Percentiles rank a stretch among this genome's conserved stretches.
Evolutionary conservation across 2,888 invertebrate genomes (phyloP).

Genomic region (Tillus elongatus): DNA sequence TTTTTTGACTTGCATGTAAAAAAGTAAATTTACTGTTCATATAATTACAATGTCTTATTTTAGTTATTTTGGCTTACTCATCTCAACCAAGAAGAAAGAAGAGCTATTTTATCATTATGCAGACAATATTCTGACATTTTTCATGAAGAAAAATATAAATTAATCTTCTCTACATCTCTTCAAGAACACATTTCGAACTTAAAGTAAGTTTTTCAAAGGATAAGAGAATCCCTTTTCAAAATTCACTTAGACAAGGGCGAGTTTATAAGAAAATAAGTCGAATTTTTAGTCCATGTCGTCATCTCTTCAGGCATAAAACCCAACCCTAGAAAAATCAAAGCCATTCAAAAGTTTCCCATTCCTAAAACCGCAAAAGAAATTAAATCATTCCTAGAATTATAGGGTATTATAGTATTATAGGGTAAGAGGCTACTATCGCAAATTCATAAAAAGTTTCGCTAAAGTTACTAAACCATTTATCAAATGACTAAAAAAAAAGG

Average conservation of each 20-base stretch:
- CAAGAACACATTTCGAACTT: too few relatives aligned
- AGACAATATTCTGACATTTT: too few relatives aligned
- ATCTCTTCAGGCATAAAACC: conserved; percentile 11
- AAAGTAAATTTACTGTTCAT: too few relatives aligned
- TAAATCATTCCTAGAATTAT: conserved; percentile 10
- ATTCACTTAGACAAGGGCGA: conserved; percentile 21
- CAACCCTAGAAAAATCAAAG: conserved; percentile 13
- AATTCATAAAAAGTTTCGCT: conserved; percentile 14
- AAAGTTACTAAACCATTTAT: conserved; percentile 17
- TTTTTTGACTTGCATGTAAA: too few relatives aligned
- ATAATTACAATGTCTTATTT: too few relatives aligned
- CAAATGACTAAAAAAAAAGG: conserved; percentile 15
- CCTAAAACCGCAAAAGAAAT: conserved; percentile 14
- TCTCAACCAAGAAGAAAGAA: too few relatives aligned
- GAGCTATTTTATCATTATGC: too few relatives aligned
- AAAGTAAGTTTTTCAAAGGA: conserved; percentile 17
- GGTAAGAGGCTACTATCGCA: conserved; percentile 15
- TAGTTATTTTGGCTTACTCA: too few relatives aligned
- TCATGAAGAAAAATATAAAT: too few relatives aligned
- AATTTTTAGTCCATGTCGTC: conserved; percentile 12
- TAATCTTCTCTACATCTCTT: too few relatives aligned
- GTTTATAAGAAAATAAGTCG: too few relatives aligned
- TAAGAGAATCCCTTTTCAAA: conserved; percentile 18
- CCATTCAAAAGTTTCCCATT: conserved; percentile 11
- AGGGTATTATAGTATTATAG: too few relatives aligned